Evolutionary conservation across 2,113 vertebrate species (phyloP).

Genomic region (Barbus barbus): DNA sequence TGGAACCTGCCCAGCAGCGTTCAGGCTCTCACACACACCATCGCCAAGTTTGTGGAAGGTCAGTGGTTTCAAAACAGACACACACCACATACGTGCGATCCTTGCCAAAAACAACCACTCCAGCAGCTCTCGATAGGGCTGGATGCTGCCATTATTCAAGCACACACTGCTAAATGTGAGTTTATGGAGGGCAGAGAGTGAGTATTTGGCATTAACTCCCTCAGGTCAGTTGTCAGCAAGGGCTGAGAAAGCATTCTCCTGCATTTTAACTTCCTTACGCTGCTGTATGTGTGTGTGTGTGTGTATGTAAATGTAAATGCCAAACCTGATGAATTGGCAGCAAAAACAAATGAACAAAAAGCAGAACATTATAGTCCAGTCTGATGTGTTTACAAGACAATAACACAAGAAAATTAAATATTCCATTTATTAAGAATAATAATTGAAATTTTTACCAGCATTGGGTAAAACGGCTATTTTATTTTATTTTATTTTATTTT

Average conservation of each 20-base stretch:
- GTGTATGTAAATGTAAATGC: slow-evolving; percentile 14
- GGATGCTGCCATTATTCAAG: background rate
- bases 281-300: background rate
- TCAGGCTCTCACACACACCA: slow-evolving; percentile 85
- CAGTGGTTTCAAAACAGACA: slow-evolving; percentile 43
- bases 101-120: slow-evolving; percentile 36
- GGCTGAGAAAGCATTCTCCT: slow-evolving; percentile 5
- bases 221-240: background rate
- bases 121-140: background rate
- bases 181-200: slow-evolving; percentile 8
- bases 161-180: slow-evolving; percentile 32
- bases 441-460: no score
- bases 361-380: no score
- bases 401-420: background rate
- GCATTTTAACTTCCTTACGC: slow-evolving; percentile 23
- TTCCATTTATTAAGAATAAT: no score
- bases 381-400: background rate
- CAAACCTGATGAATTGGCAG: background rate
- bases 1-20: slow-evolving; percentile 97
- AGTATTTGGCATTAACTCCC: background rate
- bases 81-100: slow-evolving; percentile 17
- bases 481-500: background rate
- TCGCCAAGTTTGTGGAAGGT: slow-evolving; percentile 94
- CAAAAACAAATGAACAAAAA: background rate
- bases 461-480: background rate